phyloP scores from a whole-genome alignment of 2,797 vertebrate species.

The Lepilemur ruficaudatus region DNA sequence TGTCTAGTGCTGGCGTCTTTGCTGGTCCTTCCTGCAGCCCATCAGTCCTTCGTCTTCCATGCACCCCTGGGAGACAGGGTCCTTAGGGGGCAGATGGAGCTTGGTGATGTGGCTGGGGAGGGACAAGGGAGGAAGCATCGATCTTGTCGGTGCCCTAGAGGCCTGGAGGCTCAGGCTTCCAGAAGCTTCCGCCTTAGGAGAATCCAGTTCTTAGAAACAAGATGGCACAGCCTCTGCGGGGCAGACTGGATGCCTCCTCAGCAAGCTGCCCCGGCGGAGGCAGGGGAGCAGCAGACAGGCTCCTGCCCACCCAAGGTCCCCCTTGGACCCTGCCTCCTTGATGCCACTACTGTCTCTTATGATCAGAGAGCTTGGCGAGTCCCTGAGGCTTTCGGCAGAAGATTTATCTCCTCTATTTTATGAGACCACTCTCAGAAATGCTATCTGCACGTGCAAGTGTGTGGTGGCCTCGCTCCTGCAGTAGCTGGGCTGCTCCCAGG shows the following conservation, averaged over 20 bases:
- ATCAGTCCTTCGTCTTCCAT: background rate
- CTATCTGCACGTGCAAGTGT: background rate
- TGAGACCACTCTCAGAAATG: background rate
- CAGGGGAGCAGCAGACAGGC: background rate
- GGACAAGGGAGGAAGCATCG: background rate
- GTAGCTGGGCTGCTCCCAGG: background rate
- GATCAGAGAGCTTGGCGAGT: background rate
- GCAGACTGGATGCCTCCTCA: background rate
- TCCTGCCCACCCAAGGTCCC: background rate
- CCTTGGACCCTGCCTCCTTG: background rate
- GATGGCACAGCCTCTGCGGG: background rate
- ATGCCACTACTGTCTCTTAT: fast-evolving
- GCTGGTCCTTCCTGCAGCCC: background rate
- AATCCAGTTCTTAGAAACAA: background rate
- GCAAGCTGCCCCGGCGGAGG: background rate
- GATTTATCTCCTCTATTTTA: background rate
- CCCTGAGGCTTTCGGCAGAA: background rate
- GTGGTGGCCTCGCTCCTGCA: background rate
- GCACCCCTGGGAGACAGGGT: background rate
- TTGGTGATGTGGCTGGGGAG: background rate
- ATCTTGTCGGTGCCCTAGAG: background rate
- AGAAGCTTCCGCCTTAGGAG: background rate
- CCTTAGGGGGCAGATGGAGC: background rate
- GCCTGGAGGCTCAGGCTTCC: background rate
- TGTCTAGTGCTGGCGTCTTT: background rate